A percentile compares a stretch with the other conserved stretches of the same genome.
Conservation (phyloP, 1,140 invertebrate genomes). For the Drosophila littoralis region DNA sequence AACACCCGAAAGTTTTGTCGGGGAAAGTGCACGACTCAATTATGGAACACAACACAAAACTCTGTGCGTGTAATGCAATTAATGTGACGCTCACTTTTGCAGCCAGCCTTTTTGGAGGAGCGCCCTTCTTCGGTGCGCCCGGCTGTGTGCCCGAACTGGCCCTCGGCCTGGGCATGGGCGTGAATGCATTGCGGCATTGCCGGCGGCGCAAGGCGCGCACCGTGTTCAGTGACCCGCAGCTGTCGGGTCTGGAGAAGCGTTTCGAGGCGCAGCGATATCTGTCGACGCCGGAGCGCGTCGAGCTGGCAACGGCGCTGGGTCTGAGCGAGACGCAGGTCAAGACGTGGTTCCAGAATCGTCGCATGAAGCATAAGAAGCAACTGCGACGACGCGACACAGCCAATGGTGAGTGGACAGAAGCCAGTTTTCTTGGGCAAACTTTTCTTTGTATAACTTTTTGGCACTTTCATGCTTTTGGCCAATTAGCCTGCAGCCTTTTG, state of each 20-base stretch:
- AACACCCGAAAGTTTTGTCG: constrained; percentile 63
- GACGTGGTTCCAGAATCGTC: constrained; percentile 98
- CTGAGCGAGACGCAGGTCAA: constrained; percentile 99
- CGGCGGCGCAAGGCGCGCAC: constrained; percentile 96
- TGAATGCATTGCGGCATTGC: constrained; percentile 93
- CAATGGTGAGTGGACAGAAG: constrained; percentile 67
- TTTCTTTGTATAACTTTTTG: constrained; percentile 29
- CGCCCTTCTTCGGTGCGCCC: constrained; percentile 85
- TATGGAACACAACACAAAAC: background rate
- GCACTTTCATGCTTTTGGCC: constrained; percentile 26
- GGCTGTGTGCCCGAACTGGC: constrained; percentile 85
- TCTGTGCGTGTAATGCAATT: constrained; percentile 53
- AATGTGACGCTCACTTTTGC: constrained; percentile 32
- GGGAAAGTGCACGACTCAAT: background rate
- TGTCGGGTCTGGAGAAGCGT: constrained; percentile 96
- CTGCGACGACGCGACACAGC: constrained; percentile 86
- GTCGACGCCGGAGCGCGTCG: constrained; percentile 97
- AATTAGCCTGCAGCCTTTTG: constrained; percentile 60
- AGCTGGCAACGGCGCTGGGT: constrained; percentile 95
- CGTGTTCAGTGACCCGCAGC: constrained; percentile 98
- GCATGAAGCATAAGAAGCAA: constrained; percentile 99
- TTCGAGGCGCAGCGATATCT: constrained; percentile 98
- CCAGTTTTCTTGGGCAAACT: constrained; percentile 16
- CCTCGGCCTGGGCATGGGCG: constrained; percentile 86
- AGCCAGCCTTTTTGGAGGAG: constrained; percentile 81